Evolutionary conservation across 37 sponge, comb jelly and placozoan genomes (phyloP), one percentile per base, ranked within the genome.

Genomic region (Spongilla lacustris): DNA sequence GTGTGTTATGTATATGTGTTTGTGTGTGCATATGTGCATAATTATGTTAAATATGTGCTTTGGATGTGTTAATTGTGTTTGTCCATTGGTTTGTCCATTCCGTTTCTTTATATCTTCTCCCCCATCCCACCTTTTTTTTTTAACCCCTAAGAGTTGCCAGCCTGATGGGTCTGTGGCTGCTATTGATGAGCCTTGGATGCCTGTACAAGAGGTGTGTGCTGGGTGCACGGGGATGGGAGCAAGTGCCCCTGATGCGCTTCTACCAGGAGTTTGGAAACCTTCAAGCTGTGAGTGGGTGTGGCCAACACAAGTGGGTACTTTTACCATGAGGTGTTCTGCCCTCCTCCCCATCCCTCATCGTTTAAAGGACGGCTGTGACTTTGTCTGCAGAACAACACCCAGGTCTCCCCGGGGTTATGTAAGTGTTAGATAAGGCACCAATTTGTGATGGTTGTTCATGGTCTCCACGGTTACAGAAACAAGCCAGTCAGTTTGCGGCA

Each of bases 221-320:
- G 67, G 96, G 96, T 17, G 92, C 96, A 22, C 92, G 92, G 77
- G 96, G 96, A 9, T 88, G 85, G 83, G 96, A 95, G 75, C 96
- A 95, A 71, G 67, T 95, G 22, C 96, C 96, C 17, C 67, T 83
- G 19, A 32, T 92, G 24, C 33, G 32, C 8, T 84, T 58, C 67
- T 94, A 81, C 75, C 75, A 75, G 22, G 88, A 75, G 68, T 94
- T 94, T 90, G 94, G 91, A 50, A 92, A 95, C 69, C 90, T 92
- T 11, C 78, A 85, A 31, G 90, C 93, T 32, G 94, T 94, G 50
- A 91, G 94, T 90, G 27, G n/a, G n/a, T n/a, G 4, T 50, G 48
- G 17, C 10, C 12, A 11, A 12, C 1, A 19, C n/a, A n/a, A n/a
- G n/a, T n/a, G n/a, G n/a, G n/a, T n/a, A n/a, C n/a, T n/a, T n/a